Conservation (phyloP, 2,888 invertebrate genomes). For the Dermolepida albohirtum region DNA sequence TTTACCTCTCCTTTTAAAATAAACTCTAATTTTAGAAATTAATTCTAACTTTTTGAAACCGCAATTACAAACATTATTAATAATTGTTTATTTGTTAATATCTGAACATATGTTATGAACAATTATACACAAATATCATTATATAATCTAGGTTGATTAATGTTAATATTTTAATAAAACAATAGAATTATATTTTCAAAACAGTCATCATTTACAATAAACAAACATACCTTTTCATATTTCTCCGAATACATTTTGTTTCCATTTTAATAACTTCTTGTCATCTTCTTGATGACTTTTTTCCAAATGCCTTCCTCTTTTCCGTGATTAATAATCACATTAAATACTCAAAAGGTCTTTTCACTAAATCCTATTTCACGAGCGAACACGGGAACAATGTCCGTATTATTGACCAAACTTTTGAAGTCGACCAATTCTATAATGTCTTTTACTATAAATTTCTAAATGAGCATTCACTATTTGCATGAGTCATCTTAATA, state of each 20-base stretch:
- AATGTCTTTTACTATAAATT: conserved; percentile 37
- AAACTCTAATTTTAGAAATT: too few species aligned
- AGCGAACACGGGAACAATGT: conserved; percentile 45
- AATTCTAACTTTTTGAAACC: too few species aligned
- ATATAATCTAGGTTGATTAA: too few species aligned
- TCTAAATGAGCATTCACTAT: conserved; percentile 24
- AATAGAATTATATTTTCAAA: too few species aligned
- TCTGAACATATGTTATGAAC: too few species aligned
- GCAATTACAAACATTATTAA: too few species aligned
- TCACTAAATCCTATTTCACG: conserved; percentile 47
- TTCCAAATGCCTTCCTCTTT: not conserved
- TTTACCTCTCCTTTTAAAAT: too few species aligned
- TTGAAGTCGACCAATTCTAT: conserved; percentile 47
- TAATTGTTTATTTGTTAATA: too few species aligned
- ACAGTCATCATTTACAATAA: not conserved
- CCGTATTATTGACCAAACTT: conserved; percentile 54
- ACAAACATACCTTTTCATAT: conserved; percentile 14
- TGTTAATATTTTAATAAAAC: too few species aligned
- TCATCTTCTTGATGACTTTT: conserved; percentile 10
- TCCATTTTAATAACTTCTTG: not conserved
- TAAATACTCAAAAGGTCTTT: conserved; percentile 29
- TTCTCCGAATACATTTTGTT: not conserved
- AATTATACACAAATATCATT: too few species aligned
- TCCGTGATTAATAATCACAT: not conserved
- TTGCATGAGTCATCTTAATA: conserved; percentile 25